Evolutionary conservation across 30 jellyfish, hydroid and myxozoan species (phyloP), one percentile per base, ranked within the genome.

Genomic region (Aurelia aurita complex sp. Pacific): DNA sequence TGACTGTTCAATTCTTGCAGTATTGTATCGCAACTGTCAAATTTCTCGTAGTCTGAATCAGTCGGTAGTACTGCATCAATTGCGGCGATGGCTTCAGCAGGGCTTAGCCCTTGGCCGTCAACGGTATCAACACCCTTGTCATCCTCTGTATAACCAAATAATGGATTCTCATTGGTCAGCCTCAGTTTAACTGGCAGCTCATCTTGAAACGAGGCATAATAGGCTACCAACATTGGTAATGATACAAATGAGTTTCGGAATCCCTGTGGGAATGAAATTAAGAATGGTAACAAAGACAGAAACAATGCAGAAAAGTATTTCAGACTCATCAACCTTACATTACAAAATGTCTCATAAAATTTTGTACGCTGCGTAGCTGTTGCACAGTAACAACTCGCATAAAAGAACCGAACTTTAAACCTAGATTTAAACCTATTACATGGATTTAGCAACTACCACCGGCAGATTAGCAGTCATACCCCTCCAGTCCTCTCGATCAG

Each of bases 171-270:
- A 76, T 70, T 51, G 64, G 92, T 80, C 67, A 92, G 80, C 83
- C 95, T 65, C 92, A 92, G 86, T 61, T 67, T 77, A 43, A 92
- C 88, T 1, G 98, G 97, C 12, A 92, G 79, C 7, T 92, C 98
- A 38, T 82, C 93, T 72, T 83, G 85, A 54, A 82, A 69, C 17
- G 97, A 79, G 76, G 97, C 96, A 43, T 92, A 92, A 64, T 73
- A 85, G 1, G 97, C 97, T 8, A 92, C 96, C 43, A 92, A 78
- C 79, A 74, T 72, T 10, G 91, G 64, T 10, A 92, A 69, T 38
- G 96, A 34, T 17, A 77, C 87, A 65, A 87, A 92, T 18, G 92
- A 53, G 23, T 70, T 62, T 14, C 63, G 33, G 76, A 82, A 87
- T 11, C 98, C 98, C 94, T 92, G 83, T n/a, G 63, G 79, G 18